Base-by-base conservation (phyloP, 1,140 invertebrate genomes). In the Dendrolimus kikuchii region DNA sequence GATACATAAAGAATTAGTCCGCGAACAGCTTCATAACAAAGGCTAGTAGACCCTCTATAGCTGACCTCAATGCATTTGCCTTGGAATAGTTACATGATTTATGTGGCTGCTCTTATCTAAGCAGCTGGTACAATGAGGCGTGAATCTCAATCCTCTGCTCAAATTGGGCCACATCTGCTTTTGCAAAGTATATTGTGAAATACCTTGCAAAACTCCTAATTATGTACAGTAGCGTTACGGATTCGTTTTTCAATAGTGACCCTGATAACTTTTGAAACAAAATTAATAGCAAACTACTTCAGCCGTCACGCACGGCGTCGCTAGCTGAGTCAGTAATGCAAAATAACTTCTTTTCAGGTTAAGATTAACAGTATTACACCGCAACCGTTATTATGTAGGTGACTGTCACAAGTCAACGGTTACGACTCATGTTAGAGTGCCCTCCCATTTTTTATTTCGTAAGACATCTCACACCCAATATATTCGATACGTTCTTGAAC, bases 21-120 rank as follows among this genome's bases (percentile, higher is more conserved):
- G 73, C 74, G 72, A 66, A 76, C 66, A 56, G 40, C 49, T 49
- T 61, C 60, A 63, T 69, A 73, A 73, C 74, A 80, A 81, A 86
- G 78, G 81, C 23, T 23, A 23, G 23, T 70, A 78, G 66, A 60
- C 77, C 82, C 80, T 83, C 78, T 76, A 73, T 81, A 71, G 70
- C 70, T 82, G 79, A 77, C 82, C 82, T 79, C 76, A 78, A 72
- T 81, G 71, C 62, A 66, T 66, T 83, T 64, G 72, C 79, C 80
- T 83, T 86, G 82, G 68, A 86, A 86, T 81, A 82, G 78, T 83
- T 86, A 80, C 70, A 79, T 77, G 78, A 82, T 81, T 81, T 66
- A 74, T 74, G 66, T 67, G 55, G 57, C 56, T 48, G 52, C 62
- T 74, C 63, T 81, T 81, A 75, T 79, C 73, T 82, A 59, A 66